Percentiles rank a stretch among this genome's conserved stretches.
Evolutionary conservation across 1,140 invertebrate genomes (phyloP).

Genomic region (Magallana angulata): DNA sequence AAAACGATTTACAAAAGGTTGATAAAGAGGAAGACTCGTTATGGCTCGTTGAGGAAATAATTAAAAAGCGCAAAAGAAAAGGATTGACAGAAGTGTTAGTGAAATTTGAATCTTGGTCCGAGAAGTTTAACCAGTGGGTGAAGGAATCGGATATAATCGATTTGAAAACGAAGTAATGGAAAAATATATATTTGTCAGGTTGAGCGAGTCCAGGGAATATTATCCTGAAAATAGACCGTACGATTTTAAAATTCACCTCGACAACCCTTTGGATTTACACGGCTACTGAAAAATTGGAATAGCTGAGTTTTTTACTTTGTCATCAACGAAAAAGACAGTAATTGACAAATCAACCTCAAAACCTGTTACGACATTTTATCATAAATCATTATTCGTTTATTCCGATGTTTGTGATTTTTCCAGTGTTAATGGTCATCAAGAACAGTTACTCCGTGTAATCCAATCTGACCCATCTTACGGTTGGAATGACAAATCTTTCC

Average conservation of each 20-base stretch:
- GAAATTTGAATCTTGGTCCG: neutral
- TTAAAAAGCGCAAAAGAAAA: slow-evolving; percentile 24
- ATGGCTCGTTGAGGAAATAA: slow-evolving; percentile 37
- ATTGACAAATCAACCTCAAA: neutral
- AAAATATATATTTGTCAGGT: slow-evolving; percentile 15
- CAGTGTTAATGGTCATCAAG: neutral
- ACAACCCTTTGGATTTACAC: neutral
- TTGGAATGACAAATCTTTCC: slow-evolving; percentile 15
- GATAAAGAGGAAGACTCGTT: slow-evolving; percentile 34
- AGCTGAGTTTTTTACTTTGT: neutral
- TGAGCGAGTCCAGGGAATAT: neutral
- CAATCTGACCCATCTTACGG: neutral
- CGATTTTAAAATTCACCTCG: neutral
- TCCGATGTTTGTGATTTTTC: neutral
- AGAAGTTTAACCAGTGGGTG: slow-evolving; percentile 8
- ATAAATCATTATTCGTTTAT: neutral
- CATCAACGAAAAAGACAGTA: neutral
- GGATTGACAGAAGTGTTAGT: neutral
- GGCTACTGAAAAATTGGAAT: slow-evolving; percentile 29
- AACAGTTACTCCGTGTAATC: neutral
- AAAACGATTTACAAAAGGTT: slow-evolving; percentile 28
- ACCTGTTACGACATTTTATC: neutral
- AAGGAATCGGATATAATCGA: slow-evolving; percentile 21
- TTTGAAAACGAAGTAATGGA: slow-evolving; percentile 1
- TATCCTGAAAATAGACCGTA: too few relatives aligned